Conservation (phyloP, 2,113 vertebrate genomes). For the Lophotis ruficrista region DNA sequence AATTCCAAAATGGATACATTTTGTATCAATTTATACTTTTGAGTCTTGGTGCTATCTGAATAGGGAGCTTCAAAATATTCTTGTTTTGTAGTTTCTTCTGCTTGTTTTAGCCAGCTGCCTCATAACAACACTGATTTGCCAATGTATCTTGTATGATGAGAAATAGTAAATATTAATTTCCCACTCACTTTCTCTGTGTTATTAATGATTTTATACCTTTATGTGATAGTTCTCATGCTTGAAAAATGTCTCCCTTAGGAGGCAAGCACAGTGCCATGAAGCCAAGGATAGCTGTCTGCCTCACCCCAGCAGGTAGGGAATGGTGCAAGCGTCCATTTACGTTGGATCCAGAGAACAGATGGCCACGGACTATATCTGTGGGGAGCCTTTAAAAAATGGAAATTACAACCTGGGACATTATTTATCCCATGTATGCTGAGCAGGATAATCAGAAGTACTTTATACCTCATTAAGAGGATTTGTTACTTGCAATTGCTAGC, state of each 20-base stretch:
- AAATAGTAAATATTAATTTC: not conserved
- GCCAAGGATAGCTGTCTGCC: not conserved
- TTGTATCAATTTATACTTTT: not conserved
- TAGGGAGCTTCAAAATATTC: not conserved
- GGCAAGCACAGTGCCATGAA: not conserved
- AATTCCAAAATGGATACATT: not conserved
- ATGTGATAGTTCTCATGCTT: not conserved
- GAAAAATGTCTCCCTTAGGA: not conserved
- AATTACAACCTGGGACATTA: not conserved
- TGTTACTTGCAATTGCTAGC: not conserved
- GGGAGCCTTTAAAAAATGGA: slow-evolving; percentile 4
- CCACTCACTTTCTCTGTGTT: not conserved
- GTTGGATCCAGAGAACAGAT: not conserved
- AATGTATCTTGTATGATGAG: not conserved
- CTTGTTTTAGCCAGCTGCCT: not conserved
- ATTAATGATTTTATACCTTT: not conserved
- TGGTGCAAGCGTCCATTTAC: not conserved
- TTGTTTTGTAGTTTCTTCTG: not conserved
- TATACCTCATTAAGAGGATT: not conserved
- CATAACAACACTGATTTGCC: not conserved
- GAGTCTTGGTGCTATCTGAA: not conserved
- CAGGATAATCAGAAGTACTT: not conserved
- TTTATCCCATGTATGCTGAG: not conserved
- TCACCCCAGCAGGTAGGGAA: not conserved
- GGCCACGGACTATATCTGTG: not conserved